phyloP scores from a whole-genome alignment of 2,113 vertebrate genomes.

The Ailurus styani region DNA sequence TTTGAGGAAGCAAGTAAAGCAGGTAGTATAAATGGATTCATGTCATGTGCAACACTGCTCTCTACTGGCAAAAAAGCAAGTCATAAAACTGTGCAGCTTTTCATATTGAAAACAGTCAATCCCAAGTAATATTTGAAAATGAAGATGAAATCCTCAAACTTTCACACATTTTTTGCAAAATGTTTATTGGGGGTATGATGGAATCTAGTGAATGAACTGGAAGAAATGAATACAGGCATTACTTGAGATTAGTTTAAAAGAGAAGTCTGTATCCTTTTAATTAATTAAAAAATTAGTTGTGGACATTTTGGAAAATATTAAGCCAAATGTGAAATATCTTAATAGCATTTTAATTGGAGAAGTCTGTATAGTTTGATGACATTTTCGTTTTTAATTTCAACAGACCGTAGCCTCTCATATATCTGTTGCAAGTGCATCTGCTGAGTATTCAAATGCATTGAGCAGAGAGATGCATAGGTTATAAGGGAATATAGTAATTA shows the following conservation, averaged over 20 bases:
- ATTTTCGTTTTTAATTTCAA: background rate
- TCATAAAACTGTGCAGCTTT: background rate
- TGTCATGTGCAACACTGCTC: conserved; percentile 79
- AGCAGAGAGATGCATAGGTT: background rate
- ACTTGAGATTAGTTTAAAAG: background rate
- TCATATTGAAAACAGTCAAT: background rate
- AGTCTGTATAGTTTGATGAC: background rate
- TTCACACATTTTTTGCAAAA: background rate
- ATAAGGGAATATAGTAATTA: background rate
- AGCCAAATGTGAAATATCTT: background rate
- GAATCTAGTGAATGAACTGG: background rate
- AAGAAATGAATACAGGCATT: background rate
- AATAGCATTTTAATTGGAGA: background rate
- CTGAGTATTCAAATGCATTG: background rate
- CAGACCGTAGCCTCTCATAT: background rate
- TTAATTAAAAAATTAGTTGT: background rate
- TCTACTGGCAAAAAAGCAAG: conserved; percentile 79
- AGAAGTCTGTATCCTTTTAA: background rate
- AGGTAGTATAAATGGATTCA: background rate
- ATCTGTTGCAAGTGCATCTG: background rate
- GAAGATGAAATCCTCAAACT: background rate
- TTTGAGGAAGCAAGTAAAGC: background rate
- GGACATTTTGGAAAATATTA: background rate
- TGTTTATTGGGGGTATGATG: background rate
- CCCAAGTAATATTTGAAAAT: background rate